These are phyloP conservation scores for Microchirus variegatus DNA, from an alignment of 2,797 vertebrate genomes.

Conservation along the genomic window DNA sequence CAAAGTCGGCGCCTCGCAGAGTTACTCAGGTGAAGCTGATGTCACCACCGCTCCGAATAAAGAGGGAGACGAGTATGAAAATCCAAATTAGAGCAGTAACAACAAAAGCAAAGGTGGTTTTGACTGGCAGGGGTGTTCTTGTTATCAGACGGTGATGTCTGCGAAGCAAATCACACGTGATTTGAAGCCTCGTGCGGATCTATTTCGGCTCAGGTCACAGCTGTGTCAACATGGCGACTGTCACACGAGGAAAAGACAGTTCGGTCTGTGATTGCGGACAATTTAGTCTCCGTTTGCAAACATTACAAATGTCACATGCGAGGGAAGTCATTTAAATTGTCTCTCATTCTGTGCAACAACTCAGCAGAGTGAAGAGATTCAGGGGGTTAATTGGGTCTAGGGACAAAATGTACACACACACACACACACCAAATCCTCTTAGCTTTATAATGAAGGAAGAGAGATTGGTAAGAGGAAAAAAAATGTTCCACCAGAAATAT, in stretches of 20 bases:
- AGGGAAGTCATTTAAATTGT: conserved; percentile 60
- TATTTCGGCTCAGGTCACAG: conserved; percentile 47
- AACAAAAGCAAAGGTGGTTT: conserved; percentile 8
- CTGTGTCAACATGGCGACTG: conserved; percentile 35
- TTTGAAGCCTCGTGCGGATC: conserved; percentile 33
- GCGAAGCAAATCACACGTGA: conserved; percentile 27
- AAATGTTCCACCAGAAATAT: conserved; percentile 34
- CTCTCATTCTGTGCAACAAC: conserved; percentile 64
- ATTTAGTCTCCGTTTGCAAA: conserved; percentile 53
- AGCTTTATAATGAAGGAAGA: conserved; percentile 75
- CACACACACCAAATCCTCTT: conserved; percentile 73
- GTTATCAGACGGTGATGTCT: conserved; percentile 35
- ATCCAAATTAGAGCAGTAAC: conserved; percentile 37
- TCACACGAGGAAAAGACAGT: conserved; percentile 20
- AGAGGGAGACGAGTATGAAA: conserved; percentile 32
- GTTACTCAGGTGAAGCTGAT: neutral
- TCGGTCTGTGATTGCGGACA: conserved; percentile 24
- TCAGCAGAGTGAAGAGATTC: conserved; percentile 65
- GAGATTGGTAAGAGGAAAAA: conserved; percentile 44
- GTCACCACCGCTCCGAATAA: neutral
- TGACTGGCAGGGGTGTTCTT: conserved; percentile 35
- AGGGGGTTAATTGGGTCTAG: conserved; percentile 77
- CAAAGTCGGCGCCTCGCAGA: neutral
- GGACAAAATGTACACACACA: conserved; percentile 47
- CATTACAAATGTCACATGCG: conserved; percentile 41